Evolutionary conservation across 2,113 vertebrate genomes (phyloP).

Genomic region (Dinomys branickii): DNA sequence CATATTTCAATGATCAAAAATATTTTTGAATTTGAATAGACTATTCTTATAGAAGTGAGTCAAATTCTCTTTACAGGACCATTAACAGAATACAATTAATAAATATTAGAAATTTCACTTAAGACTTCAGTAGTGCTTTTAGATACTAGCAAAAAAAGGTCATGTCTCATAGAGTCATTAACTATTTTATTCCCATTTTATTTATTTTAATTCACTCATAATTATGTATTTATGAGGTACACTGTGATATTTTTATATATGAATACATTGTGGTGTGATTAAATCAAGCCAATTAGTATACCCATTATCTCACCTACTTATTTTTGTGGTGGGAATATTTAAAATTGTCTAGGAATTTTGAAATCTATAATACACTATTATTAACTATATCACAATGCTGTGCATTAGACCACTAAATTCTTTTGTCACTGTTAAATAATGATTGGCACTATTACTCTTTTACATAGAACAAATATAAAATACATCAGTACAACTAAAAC

Average conservation of each 20-base stretch:
- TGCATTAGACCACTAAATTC: neutral
- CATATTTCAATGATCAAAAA: neutral
- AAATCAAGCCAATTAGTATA: neutral
- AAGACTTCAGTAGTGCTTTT: neutral
- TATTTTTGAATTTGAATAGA: constrained; percentile 5
- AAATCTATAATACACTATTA: neutral
- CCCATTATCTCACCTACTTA: neutral
- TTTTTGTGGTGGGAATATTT: neutral
- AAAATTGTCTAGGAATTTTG: neutral
- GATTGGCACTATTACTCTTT: neutral
- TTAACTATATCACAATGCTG: neutral
- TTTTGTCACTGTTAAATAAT: neutral
- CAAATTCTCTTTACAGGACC: neutral
- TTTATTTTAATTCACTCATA: neutral
- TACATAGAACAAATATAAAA: neutral
- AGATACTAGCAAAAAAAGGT: neutral
- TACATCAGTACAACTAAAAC: neutral
- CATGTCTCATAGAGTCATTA: neutral
- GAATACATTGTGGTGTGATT: neutral
- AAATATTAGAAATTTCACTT: constrained; percentile 41
- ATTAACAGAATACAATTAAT: constrained; percentile 14
- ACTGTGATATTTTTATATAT: neutral
- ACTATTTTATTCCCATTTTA: neutral
- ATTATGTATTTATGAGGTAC: neutral
- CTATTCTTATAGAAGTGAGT: neutral